phyloP scores from a whole-genome alignment of 2,113 vertebrate genomes.

The Strigops habroptila region DNA sequence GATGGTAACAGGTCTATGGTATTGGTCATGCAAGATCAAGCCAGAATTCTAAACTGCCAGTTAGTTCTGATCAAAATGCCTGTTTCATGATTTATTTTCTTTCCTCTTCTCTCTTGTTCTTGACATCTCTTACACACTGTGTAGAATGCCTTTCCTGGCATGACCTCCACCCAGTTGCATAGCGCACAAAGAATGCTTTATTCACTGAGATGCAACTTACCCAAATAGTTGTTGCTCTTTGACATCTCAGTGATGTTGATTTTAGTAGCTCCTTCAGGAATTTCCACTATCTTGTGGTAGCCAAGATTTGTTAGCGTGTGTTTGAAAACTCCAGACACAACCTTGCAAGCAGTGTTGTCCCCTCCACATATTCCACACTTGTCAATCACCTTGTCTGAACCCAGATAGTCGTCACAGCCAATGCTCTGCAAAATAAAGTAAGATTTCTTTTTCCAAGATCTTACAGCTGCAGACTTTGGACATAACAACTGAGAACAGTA shows the following conservation, averaged over 20 bases:
- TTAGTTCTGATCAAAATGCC: not conserved
- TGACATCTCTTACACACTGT: not conserved
- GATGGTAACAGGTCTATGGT: not conserved
- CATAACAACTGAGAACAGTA: not conserved
- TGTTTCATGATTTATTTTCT: not conserved
- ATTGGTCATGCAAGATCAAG: not conserved
- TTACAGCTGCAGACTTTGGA: not conserved
- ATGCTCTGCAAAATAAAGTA: slow-evolving; percentile 77
- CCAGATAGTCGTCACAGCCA: slow-evolving; percentile 91
- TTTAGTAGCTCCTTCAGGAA: slow-evolving; percentile 94
- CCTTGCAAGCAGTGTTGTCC: slow-evolving; percentile 86
- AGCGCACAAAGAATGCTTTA: not conserved
- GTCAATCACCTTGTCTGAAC: slow-evolving; percentile 89
- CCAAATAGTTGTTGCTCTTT: slow-evolving; percentile 96
- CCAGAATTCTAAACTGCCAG: not conserved
- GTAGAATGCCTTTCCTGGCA: not conserved
- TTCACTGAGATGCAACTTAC: slow-evolving; percentile 70
- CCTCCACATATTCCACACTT: slow-evolving; percentile 93
- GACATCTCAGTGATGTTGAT: slow-evolving; percentile 97
- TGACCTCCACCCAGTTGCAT: not conserved
- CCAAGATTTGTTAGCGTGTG: slow-evolving; percentile 88
- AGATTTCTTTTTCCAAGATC: not conserved
- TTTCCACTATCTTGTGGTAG: slow-evolving; percentile 95
- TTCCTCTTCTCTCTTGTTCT: not conserved
- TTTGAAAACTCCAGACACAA: slow-evolving; percentile 91